Base-by-base conservation (phyloP, 2,888 invertebrate genomes). In the Ariolimax columbianus region DNA sequence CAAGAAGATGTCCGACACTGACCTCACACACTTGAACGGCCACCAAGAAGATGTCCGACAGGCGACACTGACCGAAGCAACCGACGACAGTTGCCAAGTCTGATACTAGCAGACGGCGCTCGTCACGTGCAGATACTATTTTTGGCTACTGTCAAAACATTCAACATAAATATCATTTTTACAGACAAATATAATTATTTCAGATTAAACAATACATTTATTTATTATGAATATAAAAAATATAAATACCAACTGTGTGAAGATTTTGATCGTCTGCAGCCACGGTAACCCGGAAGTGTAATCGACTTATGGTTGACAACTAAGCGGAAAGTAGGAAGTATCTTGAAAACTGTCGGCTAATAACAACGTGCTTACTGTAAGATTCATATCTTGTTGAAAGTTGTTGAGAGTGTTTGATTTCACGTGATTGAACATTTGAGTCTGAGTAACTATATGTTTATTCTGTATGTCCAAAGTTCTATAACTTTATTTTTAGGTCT, bases 221-320 rank as follows among this genome's bases (percentile, higher is more conserved):
- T 73, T 47, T n/a, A 43, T 14, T 30, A 30, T 47, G 26, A 2
- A 26, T 43, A 43, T 47, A 30, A 73, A 73, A 73, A n/a, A 73
- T 47, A 14, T 43, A 43, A 2, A 30, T 47, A 73, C 47, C 30
- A 73, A 47, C n/a, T n/a, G 0, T 73, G 6, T 30, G 17, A n/a
- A 73, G 23, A 72, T 40, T n/a, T 43, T 43, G 40, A 14, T 43
- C 73, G 47, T 73, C n/a, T 73, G 73, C 43, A 43, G 6, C 43
- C n/a, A 47, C n/a, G 43, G 47, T 73, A 43, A 78, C 78, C 78
- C 78, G 78, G 78, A 78, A 78, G 63, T 78, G 33, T 63, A 78
- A 63, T 33, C 40, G 78, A 63, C 36, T 63, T 63, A 78, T 77
- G 77, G 77, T 55, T 38, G 77, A 77, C 77, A 55, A 17, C 36